Evolutionary conservation across 2,113 vertebrate species (phyloP).

Genomic region (Psilopogon haemacephalus): DNA sequence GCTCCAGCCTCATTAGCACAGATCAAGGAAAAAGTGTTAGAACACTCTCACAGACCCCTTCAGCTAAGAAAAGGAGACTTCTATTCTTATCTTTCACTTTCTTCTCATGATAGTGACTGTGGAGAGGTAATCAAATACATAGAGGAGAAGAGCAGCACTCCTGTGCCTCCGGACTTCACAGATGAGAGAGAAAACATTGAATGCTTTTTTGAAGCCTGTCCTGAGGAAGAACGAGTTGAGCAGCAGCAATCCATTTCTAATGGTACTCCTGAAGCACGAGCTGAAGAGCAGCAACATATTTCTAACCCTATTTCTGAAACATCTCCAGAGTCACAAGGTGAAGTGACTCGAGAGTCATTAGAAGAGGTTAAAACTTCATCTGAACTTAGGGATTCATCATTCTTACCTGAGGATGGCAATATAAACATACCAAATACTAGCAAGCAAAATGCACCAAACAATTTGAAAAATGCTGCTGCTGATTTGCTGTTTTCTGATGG

Average conservation of each 20-base stretch:
- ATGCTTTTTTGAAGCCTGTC: constrained; percentile 87
- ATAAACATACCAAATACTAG: constrained; percentile 24
- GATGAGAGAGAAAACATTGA: constrained; percentile 87
- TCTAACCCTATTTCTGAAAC: constrained; percentile 67
- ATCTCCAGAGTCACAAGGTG: neutral
- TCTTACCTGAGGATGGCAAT: neutral
- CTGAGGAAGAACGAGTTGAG: constrained; percentile 83
- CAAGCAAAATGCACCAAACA: constrained; percentile 61
- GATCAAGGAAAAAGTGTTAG: constrained; percentile 93
- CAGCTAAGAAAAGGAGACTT: constrained; percentile 94
- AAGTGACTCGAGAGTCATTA: neutral
- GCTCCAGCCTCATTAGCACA: constrained; percentile 82
- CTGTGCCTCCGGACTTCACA: constrained; percentile 72
- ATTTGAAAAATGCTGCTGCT: constrained; percentile 42
- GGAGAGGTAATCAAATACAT: constrained; percentile 89
- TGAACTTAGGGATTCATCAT: constrained; percentile 35
- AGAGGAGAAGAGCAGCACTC: constrained; percentile 85
- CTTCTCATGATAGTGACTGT: constrained; percentile 98
- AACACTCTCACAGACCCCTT: constrained; percentile 91
- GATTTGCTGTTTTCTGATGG: constrained; percentile 60
- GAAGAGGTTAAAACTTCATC: constrained; percentile 11
- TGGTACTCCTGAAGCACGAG: constrained; percentile 64
- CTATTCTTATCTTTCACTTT: constrained; percentile 96
- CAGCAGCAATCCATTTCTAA: constrained; percentile 77
- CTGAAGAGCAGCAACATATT: constrained; percentile 75